These are phyloP conservation scores for Cranoglanis bouderius DNA, from an alignment of 2,113 vertebrate species.

Conservation along the genomic window DNA sequence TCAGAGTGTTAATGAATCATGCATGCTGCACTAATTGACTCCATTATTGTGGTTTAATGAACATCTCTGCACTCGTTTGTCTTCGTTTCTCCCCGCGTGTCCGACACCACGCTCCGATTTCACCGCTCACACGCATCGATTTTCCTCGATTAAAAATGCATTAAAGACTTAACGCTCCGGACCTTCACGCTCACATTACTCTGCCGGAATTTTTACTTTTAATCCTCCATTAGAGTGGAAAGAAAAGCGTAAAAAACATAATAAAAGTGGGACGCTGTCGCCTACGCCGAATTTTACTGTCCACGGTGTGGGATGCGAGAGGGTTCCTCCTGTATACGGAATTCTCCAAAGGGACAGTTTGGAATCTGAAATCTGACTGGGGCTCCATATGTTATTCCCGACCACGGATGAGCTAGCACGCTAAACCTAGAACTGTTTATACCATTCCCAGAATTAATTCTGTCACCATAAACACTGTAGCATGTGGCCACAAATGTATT, in stretches of 20 bases:
- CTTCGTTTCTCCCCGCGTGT: conserved; percentile 62
- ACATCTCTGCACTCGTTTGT: conserved; percentile 64
- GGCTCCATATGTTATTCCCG: background rate
- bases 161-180: conserved; percentile 19
- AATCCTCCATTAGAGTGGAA: conserved; percentile 10
- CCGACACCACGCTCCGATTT: conserved; percentile 55
- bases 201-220: background rate
- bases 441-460: conserved; percentile 40
- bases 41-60: conserved; percentile 61
- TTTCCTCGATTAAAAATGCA: conserved; percentile 52
- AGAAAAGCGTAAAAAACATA: background rate
- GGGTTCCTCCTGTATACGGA: background rate
- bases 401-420: background rate
- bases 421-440: conserved; percentile 16
- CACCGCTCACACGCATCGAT: conserved; percentile 54
- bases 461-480: conserved; percentile 14
- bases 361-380: background rate
- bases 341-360: background rate
- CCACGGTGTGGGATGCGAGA: background rate
- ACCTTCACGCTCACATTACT: background rate
- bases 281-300: background rate
- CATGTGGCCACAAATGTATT: background rate
- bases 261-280: background rate
- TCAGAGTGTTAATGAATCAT: conserved; percentile 21
- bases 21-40: conserved; percentile 68